Conservation (phyloP, 2,888 invertebrate genomes). For the Ennomos fuscantarius region DNA sequence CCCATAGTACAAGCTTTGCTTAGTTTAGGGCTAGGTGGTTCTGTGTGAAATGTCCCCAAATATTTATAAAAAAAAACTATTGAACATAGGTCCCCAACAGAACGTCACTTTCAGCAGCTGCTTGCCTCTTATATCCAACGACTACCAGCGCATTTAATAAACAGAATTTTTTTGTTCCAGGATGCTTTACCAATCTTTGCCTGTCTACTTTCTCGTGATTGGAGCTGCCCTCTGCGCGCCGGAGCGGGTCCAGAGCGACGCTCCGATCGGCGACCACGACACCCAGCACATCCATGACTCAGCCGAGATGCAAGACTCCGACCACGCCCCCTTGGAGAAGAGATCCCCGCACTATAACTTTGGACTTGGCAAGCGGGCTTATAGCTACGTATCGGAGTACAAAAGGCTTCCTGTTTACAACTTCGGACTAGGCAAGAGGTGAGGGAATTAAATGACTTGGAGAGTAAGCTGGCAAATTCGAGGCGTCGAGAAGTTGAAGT, state of each 20-base stretch:
- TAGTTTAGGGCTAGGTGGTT: too few relatives aligned
- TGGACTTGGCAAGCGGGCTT: slow-evolving; percentile 82
- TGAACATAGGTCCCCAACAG: too few relatives aligned
- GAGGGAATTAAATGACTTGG: too few relatives aligned
- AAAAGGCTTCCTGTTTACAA: slow-evolving; percentile 86
- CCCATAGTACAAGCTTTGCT: too few relatives aligned
- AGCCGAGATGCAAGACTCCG: slow-evolving; percentile 41
- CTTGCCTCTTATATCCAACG: too few relatives aligned
- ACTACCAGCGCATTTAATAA: too few relatives aligned
- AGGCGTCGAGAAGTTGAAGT: too few relatives aligned
- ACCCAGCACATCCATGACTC: slow-evolving; percentile 38
- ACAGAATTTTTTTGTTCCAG: slow-evolving; percentile 56
- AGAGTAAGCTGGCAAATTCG: too few relatives aligned
- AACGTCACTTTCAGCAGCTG: too few relatives aligned
- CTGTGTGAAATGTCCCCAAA: too few relatives aligned
- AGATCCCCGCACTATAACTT: slow-evolving; percentile 83
- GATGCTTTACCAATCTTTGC: slow-evolving; percentile 67
- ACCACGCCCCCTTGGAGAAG: slow-evolving; percentile 61
- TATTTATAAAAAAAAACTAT: too few relatives aligned
- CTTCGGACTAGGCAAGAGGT: slow-evolving; percentile 86
- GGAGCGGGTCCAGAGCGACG: slow-evolving; percentile 62
- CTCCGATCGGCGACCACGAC: slow-evolving; percentile 47
- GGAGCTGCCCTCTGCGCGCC: slow-evolving; percentile 69
- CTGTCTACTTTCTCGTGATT: slow-evolving; percentile 63
- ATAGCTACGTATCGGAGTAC: slow-evolving; percentile 87